Evolutionary conservation across 2,113 vertebrate genomes (phyloP).

Genomic region (Colaptes auratus): DNA sequence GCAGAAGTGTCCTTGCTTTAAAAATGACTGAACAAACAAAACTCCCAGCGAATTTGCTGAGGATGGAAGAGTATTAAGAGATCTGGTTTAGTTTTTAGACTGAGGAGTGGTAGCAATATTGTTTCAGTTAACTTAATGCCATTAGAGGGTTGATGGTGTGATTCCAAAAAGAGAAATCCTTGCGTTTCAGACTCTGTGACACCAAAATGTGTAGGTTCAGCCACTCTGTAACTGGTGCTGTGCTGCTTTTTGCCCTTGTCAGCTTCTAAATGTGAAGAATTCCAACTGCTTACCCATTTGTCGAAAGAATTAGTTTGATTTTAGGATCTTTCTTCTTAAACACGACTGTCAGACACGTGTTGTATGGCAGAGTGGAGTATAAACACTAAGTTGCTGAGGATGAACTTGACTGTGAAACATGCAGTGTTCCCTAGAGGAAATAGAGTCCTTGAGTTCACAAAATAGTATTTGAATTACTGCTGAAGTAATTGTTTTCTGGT

Average conservation of each 20-base stretch:
- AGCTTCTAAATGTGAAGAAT: conserved; percentile 15
- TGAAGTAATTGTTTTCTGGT: conserved; percentile 5
- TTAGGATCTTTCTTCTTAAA: neutral
- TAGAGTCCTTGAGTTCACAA: neutral
- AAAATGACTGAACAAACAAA: conserved; percentile 43
- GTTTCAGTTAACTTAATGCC: conserved; percentile 12
- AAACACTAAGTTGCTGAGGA: conserved; percentile 60
- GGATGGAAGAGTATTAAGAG: conserved; percentile 18
- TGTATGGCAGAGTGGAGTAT: conserved; percentile 43
- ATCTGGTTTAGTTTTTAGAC: conserved; percentile 51
- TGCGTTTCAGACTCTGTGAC: conserved; percentile 33
- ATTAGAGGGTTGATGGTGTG: neutral
- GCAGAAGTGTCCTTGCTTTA: conserved; percentile 77
- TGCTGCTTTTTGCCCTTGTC: conserved; percentile 53
- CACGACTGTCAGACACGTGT: conserved; percentile 49
- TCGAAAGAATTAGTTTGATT: conserved; percentile 36
- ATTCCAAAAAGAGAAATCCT: neutral
- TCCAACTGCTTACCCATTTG: conserved; percentile 14
- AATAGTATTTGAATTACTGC: conserved; percentile 1
- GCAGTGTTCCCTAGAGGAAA: neutral
- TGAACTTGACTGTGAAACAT: conserved; percentile 33
- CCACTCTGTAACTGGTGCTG: conserved; percentile 29
- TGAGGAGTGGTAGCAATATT: conserved; percentile 59
- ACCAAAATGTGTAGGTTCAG: conserved; percentile 14
- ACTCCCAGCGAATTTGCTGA: neutral